Conservation (phyloP, 2,888 invertebrate species). For the Pyrrhia umbra region DNA sequence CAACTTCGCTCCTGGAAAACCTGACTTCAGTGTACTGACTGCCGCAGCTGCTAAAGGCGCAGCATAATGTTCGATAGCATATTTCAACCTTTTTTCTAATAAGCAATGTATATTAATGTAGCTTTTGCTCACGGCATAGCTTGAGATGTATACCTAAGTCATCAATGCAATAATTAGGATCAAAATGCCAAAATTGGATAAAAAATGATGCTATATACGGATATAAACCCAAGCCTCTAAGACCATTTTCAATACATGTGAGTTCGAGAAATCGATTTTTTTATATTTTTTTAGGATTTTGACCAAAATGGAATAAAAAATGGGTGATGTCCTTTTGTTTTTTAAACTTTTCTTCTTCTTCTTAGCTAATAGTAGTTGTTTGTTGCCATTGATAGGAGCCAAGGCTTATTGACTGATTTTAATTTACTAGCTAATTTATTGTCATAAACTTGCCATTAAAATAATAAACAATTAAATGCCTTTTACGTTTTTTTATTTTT, state of each 20-base stretch:
- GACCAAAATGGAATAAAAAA: neutral
- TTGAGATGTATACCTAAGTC: too few species aligned
- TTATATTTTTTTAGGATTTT: too few species aligned
- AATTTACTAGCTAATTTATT: neutral
- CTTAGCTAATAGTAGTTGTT: neutral
- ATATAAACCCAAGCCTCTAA: too few species aligned
- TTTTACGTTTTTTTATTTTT: neutral
- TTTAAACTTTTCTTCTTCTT: neutral
- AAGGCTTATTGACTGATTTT: neutral
- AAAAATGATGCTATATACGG: too few species aligned
- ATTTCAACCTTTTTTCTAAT: too few species aligned
- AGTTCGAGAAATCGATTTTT: too few species aligned
- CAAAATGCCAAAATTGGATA: too few species aligned
- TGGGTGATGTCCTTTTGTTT: neutral
- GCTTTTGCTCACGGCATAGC: too few species aligned
- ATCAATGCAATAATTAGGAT: too few species aligned
- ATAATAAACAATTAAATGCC: slow-evolving; percentile 1
- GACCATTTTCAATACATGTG: too few species aligned
- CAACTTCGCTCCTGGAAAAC: slow-evolving; percentile 75
- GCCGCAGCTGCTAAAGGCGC: neutral
- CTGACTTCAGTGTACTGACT: slow-evolving; percentile 21
- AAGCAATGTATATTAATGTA: too few species aligned
- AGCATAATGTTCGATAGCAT: neutral
- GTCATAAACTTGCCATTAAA: neutral
- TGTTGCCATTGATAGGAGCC: neutral